Conservation (phyloP, 2,113 vertebrate species). For the Eulemur rufifrons region DNA sequence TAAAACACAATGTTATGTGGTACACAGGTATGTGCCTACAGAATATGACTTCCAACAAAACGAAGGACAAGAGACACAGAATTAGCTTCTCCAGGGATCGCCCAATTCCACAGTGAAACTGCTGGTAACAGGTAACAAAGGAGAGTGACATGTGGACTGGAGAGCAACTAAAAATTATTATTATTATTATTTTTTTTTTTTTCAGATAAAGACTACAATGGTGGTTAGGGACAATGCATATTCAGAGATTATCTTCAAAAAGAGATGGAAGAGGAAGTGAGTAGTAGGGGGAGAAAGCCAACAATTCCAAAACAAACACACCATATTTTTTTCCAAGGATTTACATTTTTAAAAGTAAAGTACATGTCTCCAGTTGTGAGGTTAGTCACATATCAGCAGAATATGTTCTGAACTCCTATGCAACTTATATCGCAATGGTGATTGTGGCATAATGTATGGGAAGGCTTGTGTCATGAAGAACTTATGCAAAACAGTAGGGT, state of each 20-base stretch:
- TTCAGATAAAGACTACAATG: constrained; percentile 24
- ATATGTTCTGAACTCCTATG: constrained; percentile 32
- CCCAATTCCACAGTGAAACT: background rate
- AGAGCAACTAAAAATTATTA: constrained; percentile 29
- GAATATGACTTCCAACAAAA: constrained; percentile 11
- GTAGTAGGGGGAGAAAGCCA: background rate
- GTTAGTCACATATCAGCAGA: constrained; percentile 45
- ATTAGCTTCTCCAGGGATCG: constrained; percentile 5
- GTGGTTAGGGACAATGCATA: constrained; percentile 21
- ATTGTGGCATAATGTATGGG: constrained; percentile 1
- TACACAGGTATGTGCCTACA: background rate
- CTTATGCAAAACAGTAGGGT: background rate
- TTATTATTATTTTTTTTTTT: background rate
- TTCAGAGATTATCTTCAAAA: constrained; percentile 21
- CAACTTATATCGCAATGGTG: constrained; percentile 46
- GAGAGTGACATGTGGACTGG: background rate
- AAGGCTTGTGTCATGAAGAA: constrained; percentile 5
- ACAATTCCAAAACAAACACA: constrained; percentile 2
- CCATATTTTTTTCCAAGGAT: background rate
- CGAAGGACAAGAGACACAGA: background rate
- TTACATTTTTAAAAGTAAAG: constrained; percentile 25
- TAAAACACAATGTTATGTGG: background rate
- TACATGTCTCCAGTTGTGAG: constrained; percentile 8
- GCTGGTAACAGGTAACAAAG: background rate
- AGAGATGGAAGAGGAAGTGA: background rate